Conservation (phyloP, 2,797 vertebrate genomes). For the Melanotaenia parkinsoni region DNA sequence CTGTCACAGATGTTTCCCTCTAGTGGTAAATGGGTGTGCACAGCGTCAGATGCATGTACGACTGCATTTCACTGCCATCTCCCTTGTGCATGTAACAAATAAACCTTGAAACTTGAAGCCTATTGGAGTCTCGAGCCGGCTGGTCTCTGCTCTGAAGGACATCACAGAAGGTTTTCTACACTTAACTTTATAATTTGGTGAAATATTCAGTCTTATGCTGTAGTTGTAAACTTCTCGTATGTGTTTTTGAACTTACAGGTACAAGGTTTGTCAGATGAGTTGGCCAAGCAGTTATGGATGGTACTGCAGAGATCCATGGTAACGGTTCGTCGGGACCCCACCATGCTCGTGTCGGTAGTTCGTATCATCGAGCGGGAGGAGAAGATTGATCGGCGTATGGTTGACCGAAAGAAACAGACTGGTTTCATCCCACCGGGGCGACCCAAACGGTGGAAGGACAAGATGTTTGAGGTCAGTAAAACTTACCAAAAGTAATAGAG, state of each 20-base stretch:
- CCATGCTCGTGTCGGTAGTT: conserved; percentile 94
- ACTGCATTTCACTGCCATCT: too few relatives aligned
- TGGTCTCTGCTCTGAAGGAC: too few relatives aligned
- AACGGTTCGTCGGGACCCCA: conserved; percentile 93
- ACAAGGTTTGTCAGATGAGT: conserved; percentile 91
- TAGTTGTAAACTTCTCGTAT: too few relatives aligned
- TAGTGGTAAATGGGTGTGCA: too few relatives aligned
- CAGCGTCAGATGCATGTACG: too few relatives aligned
- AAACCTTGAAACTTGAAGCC: too few relatives aligned
- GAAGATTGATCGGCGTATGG: conserved; percentile 93
- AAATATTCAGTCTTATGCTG: too few relatives aligned
- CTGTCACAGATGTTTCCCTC: too few relatives aligned
- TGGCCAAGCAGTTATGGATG: conserved; percentile 98
- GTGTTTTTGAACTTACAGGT: conserved; percentile 71
- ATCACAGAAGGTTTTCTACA: too few relatives aligned
- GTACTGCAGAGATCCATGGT: conserved; percentile 92
- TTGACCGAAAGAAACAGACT: conserved; percentile 93
- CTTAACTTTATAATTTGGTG: too few relatives aligned
- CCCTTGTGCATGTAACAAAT: too few relatives aligned
- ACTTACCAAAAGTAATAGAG: background rate
- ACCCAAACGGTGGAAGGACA: conserved; percentile 95
- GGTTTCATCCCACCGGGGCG: conserved; percentile 94
- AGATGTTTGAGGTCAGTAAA: conserved; percentile 87
- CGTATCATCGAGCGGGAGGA: conserved; percentile 98
- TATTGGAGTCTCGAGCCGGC: too few relatives aligned